Percentiles rank a stretch among this genome's conserved stretches.
Conservation (phyloP, 1,140 invertebrate species). For the Lineus longissimus region DNA sequence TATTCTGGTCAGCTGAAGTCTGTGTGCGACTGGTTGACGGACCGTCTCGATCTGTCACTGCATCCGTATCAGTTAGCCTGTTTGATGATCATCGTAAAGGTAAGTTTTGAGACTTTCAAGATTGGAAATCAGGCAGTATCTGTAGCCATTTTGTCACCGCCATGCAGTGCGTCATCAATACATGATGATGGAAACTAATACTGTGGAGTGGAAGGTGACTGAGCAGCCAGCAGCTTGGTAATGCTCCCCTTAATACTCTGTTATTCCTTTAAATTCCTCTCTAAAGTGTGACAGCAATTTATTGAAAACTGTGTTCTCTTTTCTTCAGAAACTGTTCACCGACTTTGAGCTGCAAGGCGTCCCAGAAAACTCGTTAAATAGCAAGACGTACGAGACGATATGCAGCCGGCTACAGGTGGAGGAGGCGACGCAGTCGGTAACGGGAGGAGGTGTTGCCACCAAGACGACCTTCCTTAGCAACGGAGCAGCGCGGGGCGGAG, state of each 20-base stretch:
- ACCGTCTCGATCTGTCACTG: slow-evolving; percentile 87
- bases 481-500: slow-evolving; percentile 12
- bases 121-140: too few species aligned
- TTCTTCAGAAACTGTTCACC: slow-evolving; percentile 90
- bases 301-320: too few species aligned
- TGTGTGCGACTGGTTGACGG: slow-evolving; percentile 91
- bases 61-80: slow-evolving; percentile 97
- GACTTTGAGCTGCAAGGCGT: slow-evolving; percentile 99
- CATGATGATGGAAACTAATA: too few species aligned
- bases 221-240: too few species aligned
- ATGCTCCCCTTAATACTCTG: too few species aligned
- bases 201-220: too few species aligned
- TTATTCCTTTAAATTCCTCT: too few species aligned
- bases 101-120: slow-evolving; percentile 58
- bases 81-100: slow-evolving; percentile 92
- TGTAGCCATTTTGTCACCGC: too few species aligned
- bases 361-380: slow-evolving; percentile 96
- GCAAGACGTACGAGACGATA: slow-evolving; percentile 91
- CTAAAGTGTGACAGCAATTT: too few species aligned
- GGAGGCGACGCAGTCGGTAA: neutral
- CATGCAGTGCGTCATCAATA: too few species aligned
- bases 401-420: slow-evolving; percentile 85
- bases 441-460: neutral
- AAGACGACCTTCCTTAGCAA: slow-evolving; percentile 41
- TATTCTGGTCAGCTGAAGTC: slow-evolving; percentile 91